A percentile compares a stretch with the other conserved stretches of the same genome.
These are phyloP conservation scores for Lutraria rhynchaena DNA, from an alignment of 1,140 invertebrate species.

Conservation along the genomic window DNA sequence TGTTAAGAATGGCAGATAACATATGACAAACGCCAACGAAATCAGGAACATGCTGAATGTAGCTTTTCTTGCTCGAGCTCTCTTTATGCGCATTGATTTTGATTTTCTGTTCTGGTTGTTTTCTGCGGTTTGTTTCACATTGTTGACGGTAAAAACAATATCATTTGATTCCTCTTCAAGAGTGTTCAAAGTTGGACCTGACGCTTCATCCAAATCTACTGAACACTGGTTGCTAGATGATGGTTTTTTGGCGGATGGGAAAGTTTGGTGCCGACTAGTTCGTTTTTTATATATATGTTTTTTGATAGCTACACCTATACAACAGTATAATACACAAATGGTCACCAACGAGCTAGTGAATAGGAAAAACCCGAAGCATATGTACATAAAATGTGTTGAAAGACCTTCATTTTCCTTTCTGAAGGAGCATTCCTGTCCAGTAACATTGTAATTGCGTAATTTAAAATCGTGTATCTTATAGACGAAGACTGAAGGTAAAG, in stretches of 20 bases:
- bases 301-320: slow-evolving; percentile 12
- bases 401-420: too few relatives aligned
- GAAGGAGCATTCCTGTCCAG: slow-evolving; percentile 32
- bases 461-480: slow-evolving; percentile 8
- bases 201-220: background rate
- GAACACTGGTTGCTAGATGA: background rate
- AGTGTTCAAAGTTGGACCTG: background rate
- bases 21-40: slow-evolving; percentile 23
- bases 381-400: background rate
- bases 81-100: background rate
- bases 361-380: background rate
- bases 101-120: background rate
- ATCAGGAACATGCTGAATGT: slow-evolving; percentile 40
- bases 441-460: background rate
- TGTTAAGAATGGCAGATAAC: slow-evolving; percentile 25
- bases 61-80: slow-evolving; percentile 7
- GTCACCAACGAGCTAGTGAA: background rate
- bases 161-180: background rate
- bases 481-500: background rate
- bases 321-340: slow-evolving; percentile 33
- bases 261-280: background rate
- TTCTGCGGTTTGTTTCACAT: background rate
- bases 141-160: background rate
- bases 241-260: background rate
- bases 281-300: slow-evolving; percentile 15